Evolutionary conservation across 2,888 invertebrate species (phyloP).

Genomic region (Standfussiana lucernea): DNA sequence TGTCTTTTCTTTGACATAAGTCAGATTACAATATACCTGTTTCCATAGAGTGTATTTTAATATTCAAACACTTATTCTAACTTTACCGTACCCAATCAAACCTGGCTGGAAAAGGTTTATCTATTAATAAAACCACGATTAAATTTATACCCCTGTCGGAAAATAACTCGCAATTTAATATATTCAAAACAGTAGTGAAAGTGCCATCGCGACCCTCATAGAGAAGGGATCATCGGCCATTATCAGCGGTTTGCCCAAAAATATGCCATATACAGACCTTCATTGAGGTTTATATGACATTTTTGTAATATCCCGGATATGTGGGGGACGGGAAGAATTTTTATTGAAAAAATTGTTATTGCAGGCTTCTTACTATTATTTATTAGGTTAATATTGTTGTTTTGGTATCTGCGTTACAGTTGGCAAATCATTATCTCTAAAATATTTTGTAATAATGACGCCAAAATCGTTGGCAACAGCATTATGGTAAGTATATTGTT

Average conservation of each 20-base stretch:
- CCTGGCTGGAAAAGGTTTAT: slow-evolving; percentile 13
- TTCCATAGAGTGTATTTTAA: not conserved
- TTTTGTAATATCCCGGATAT: slow-evolving; percentile 54
- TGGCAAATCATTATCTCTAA: slow-evolving; percentile 14
- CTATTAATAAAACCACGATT: slow-evolving; percentile 34
- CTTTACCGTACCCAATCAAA: not conserved
- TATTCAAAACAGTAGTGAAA: slow-evolving; percentile 59
- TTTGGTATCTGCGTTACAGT: not conserved
- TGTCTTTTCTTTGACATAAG: not conserved
- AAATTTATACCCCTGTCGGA: slow-evolving; percentile 40
- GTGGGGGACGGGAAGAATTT: slow-evolving; percentile 12
- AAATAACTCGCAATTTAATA: slow-evolving; percentile 52
- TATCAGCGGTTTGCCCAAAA: slow-evolving; percentile 53
- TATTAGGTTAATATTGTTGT: slow-evolving; percentile 4
- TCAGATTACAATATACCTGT: not conserved
- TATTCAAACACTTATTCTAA: not conserved
- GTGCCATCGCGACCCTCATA: slow-evolving; percentile 46
- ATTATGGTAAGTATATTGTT: not conserved
- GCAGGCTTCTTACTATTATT: not conserved
- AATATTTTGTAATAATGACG: slow-evolving; percentile 1
- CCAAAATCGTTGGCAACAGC: slow-evolving; percentile 3
- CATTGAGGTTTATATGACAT: slow-evolving; percentile 56
- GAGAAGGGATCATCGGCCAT: slow-evolving; percentile 49
- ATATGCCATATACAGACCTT: slow-evolving; percentile 50
- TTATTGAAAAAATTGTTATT: slow-evolving; percentile 18